Percentiles rank a stretch among this genome's conserved stretches.
Conservation (phyloP, 2,113 vertebrate genomes). For the Synodontis membranacea region DNA sequence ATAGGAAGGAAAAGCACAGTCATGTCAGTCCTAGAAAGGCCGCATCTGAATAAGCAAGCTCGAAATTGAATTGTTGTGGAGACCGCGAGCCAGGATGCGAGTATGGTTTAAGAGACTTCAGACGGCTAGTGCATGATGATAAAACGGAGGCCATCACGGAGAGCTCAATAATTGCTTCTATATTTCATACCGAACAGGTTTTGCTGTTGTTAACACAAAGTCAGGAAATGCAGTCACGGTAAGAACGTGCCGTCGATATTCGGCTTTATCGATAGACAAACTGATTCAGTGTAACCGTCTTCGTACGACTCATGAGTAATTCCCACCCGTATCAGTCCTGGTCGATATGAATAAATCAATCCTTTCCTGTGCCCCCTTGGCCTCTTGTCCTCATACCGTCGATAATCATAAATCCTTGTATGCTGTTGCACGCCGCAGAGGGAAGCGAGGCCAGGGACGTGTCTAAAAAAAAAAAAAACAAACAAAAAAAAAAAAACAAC, state of each 20-base stretch:
- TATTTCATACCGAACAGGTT: neutral
- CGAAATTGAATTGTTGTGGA: neutral
- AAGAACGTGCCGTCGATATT: neutral
- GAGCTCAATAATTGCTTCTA: neutral
- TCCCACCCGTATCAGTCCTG: conserved; percentile 42
- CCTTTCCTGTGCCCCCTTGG: neutral
- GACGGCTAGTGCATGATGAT: neutral
- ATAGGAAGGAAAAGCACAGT: neutral
- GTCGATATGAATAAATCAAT: conserved; percentile 47
- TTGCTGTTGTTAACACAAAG: neutral
- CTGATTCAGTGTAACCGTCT: conserved; percentile 2
- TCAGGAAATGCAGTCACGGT: neutral
- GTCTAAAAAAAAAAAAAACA: neutral
- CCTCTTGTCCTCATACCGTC: conserved; percentile 44
- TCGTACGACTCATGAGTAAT: conserved; percentile 34
- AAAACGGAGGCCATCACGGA: neutral
- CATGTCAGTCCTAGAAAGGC: neutral
- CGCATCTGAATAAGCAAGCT: neutral
- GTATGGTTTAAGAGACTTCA: neutral
- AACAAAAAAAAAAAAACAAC: too few species aligned
- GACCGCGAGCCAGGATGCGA: neutral
- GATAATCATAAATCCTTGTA: conserved; percentile 47
- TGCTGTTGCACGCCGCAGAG: neutral
- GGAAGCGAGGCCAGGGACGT: neutral
- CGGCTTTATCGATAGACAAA: neutral